Base-by-base conservation (phyloP, 2,113 vertebrate genomes). In the Xenus cinereus region DNA sequence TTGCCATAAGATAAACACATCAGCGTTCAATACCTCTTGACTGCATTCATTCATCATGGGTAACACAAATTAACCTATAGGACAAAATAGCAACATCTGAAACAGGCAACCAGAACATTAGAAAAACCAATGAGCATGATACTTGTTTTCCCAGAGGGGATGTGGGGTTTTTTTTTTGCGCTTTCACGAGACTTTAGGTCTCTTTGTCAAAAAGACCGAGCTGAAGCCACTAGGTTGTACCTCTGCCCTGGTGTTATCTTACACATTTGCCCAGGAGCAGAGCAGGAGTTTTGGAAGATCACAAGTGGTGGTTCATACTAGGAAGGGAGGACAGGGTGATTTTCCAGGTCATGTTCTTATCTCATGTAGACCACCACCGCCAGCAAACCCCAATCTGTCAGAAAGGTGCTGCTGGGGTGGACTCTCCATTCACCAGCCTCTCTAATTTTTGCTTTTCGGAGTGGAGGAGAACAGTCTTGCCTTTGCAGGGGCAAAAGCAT, bases 1-100 rank as follows among this genome's bases (percentile, higher is more conserved):
- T 88, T 96, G 97, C 96, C 95, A 97, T 88, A 94, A 97, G 96
- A 97, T 4, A 98, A 95, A 97, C 87, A 97, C 96, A 97, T 78
- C 72, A 96, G 93, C 48, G 28, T 90, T 97, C 89, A 87, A 92
- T 79, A 91, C 46, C 77, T 90, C 89, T 88, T 75, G 91, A 85
- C 33, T 79, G 51, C 59, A 93, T 87, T 78, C 67, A 89, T 90
- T 96, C 88, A 93, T 84, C 94, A 48, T 1, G 62, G 76, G 27
- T 43, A 76, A 92, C 12, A 86, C 54, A 85, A 50, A 93, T 90
- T 71, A 90, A 89, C 81, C 84, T 67, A 43, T 1, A 72, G 84
- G 60, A 87, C 46, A 12, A 83, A 45, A 41, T 1, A 80, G 81
- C 39, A 75, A 33, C 76, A 45, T 50, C 72, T 68, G 79, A 81